These are phyloP conservation scores for Anagyrus pseudococci DNA, from an alignment of 2,888 invertebrate genomes.

Conservation along the genomic window DNA sequence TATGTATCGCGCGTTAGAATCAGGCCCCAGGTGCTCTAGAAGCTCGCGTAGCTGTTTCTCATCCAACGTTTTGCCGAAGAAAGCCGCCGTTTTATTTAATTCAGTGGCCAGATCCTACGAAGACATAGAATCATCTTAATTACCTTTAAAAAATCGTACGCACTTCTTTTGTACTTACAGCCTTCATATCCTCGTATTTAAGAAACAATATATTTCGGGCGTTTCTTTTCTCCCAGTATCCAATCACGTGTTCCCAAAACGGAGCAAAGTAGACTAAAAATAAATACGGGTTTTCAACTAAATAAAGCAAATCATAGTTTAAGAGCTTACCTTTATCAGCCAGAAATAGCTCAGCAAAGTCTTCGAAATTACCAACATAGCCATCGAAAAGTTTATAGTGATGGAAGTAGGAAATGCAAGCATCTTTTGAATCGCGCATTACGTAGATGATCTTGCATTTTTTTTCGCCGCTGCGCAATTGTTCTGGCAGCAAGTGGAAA, in stretches of 20 bases:
- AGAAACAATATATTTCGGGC: conserved; percentile 48
- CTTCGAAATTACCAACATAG: conserved; percentile 64
- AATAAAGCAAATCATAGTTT: no score
- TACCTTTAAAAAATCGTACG: background rate
- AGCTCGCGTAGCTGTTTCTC: conserved; percentile 63
- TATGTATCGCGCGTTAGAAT: no score
- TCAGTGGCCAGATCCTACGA: conserved; percentile 63
- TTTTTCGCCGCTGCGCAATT: conserved; percentile 58
- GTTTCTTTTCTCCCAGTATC: conserved; percentile 46
- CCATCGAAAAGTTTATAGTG: conserved; percentile 69
- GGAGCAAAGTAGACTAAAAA: conserved; percentile 4
- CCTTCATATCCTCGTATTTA: conserved; percentile 54
- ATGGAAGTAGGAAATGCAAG: conserved; percentile 74
- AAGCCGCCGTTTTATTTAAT: conserved; percentile 64
- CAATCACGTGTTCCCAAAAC: conserved; percentile 47
- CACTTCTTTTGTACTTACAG: conserved; percentile 42
- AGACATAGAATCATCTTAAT: background rate
- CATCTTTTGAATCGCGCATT: conserved; percentile 66
- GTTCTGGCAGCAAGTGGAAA: conserved; percentile 64
- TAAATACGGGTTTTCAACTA: background rate
- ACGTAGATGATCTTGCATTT: background rate
- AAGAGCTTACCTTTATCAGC: conserved; percentile 64
- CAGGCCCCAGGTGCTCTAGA: conserved; percentile 64
- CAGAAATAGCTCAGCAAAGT: conserved; percentile 70
- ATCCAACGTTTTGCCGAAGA: conserved; percentile 62